Evolutionary conservation across 2,888 invertebrate genomes (phyloP), one percentile per base, ranked within the genome.

Genomic region (Bellardia bayeri): DNA sequence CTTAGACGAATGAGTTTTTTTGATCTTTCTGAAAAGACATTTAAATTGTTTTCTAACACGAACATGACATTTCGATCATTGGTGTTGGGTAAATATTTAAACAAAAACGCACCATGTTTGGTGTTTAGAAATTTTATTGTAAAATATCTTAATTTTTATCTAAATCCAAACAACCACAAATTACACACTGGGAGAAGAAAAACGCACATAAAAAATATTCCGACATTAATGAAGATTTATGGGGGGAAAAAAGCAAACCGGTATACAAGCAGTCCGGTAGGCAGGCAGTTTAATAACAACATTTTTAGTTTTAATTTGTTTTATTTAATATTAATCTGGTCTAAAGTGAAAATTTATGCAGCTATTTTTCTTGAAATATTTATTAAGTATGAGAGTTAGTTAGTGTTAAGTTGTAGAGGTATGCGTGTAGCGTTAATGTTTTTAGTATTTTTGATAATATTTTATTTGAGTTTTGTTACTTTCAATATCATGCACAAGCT

Each of bases 161-260:
- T 7, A 37, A 72, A 72, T 9, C 14, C 23, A 56, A 56, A 16
- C 40, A 72, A 56, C 16, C 37, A 40, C 16, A 54, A 72, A 72
- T 54, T 71, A 71, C 14, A 33, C 49, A 51, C 11, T n/a, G 13
- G 9, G 23, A 40, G 16, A 37, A n/a, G n/a, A 56, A 7, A 16
- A 16, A 56, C 40, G 2, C 16, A 54, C 0, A 71, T 33, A 69
- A 33, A 51, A 51, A 33, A 72, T 40, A 56, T 23, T 51, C 54
- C 40, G 40, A 72, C 71, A 54, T 40, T 80, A 71, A 81, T 71
- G 61, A 71, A 61, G 80, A 80, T 80, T 81, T 72, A 81, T 81
- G 49, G 51, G 54, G 66, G 42, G 6, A 54, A 81, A 63, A 71
- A 63, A 63, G 37, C 9, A 61, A 64, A 80, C 63, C 63, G 33